Conservation (phyloP, 1,140 invertebrate genomes). For the Schlechtendalia chinensis region DNA sequence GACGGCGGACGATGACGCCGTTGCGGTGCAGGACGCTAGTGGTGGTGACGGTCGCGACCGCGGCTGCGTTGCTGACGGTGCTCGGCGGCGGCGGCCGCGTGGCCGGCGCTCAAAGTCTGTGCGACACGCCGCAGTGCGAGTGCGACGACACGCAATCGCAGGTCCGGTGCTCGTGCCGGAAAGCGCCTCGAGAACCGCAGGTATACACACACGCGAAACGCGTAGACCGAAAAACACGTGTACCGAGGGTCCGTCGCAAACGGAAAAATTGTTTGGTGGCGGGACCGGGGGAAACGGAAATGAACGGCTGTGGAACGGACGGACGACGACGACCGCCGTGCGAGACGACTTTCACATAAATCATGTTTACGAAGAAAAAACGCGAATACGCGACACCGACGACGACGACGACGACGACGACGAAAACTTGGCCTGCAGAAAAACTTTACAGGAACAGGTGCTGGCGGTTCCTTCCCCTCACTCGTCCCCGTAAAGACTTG, state of each 20-base stretch:
- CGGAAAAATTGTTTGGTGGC: no score
- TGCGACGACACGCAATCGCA: conserved; percentile 43
- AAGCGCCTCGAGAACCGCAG: conserved; percentile 34
- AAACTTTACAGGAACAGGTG: conserved; percentile 28
- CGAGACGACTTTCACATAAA: not conserved
- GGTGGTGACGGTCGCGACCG: not conserved
- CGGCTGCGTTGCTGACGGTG: not conserved
- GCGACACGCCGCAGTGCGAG: conserved; percentile 41
- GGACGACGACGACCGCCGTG: no score
- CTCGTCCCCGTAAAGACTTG: not conserved
- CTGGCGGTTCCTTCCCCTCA: no score
- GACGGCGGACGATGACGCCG: conserved; percentile 1
- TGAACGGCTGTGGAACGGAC: no score
- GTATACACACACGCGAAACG: no score
- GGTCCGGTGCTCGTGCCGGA: conserved; percentile 32
- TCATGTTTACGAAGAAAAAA: no score
- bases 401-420: no score
- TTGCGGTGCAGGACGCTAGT: not conserved
- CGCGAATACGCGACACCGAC: no score
- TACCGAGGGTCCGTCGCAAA: no score
- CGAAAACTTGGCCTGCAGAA: not conserved
- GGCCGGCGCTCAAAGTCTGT: conserved; percentile 25
- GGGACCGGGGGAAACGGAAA: not conserved
- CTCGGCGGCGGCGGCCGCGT: not conserved
- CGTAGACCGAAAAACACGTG: no score